These are phyloP conservation scores for Chloroceryle aenea DNA, from an alignment of 2,113 vertebrate genomes.

Conservation along the genomic window DNA sequence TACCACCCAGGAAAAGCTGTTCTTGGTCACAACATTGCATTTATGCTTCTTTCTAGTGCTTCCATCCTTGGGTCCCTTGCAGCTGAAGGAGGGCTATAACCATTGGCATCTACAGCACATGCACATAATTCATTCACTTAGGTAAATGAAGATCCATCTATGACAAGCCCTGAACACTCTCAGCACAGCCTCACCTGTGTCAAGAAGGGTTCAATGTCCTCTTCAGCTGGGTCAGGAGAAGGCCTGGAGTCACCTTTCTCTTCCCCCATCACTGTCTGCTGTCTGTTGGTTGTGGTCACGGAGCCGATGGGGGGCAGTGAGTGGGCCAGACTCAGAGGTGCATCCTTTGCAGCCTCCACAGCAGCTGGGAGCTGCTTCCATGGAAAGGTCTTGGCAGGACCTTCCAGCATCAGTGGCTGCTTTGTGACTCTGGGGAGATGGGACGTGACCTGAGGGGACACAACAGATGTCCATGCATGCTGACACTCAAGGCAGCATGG, in stretches of 20 bases:
- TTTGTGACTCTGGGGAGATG: slow-evolving; percentile 72
- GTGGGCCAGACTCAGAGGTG: not conserved
- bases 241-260: not conserved
- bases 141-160: not conserved
- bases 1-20: not conserved
- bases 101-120: accelerated
- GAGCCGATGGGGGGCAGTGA: slow-evolving; percentile 12
- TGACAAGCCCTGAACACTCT: not conserved
- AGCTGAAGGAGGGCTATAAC: not conserved
- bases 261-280: not conserved
- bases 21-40: not conserved
- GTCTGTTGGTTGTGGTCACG: not conserved
- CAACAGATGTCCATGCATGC: accelerated
- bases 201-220: slow-evolving; percentile 69
- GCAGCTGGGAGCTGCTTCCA: not conserved
- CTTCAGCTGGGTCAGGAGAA: not conserved
- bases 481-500: accelerated
- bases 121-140: no score
- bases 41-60: not conserved
- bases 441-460: slow-evolving; percentile 63
- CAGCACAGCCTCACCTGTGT: slow-evolving; percentile 79
- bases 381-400: not conserved
- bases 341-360: not conserved
- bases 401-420: slow-evolving; percentile 2
- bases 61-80: not conserved